phyloP scores from a whole-genome alignment of 2,888 invertebrate species.

The Ormyrus labotus region DNA sequence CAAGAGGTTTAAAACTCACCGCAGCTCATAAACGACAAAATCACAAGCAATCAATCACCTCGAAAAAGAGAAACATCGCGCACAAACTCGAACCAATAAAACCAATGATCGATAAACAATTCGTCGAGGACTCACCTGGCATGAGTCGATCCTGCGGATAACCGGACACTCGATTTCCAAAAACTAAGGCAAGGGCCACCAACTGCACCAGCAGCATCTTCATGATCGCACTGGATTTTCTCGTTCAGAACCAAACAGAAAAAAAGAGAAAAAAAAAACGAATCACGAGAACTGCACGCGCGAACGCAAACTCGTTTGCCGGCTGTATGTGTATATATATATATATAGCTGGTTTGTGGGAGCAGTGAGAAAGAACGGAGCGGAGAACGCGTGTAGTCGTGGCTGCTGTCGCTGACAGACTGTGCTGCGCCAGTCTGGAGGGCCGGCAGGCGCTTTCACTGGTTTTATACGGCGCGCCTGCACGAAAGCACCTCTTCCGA shows the following conservation, averaged over 20 bases:
- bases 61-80: not conserved
- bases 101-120: not conserved
- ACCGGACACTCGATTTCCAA: constrained; percentile 67
- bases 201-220: constrained; percentile 61
- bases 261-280: not conserved
- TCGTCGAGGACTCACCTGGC: constrained; percentile 50
- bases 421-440: constrained; percentile 73
- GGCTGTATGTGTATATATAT: not conserved
- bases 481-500: constrained; percentile 63
- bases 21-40: no score
- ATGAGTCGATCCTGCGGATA: constrained; percentile 69
- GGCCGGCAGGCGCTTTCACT: constrained; percentile 73
- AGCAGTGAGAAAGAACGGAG: not conserved
- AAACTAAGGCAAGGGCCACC: constrained; percentile 59
- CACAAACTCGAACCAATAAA: not conserved
- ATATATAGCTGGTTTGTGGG: no score
- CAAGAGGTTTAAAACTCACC: no score
- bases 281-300: not conserved
- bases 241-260: constrained; percentile 26
- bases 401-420: constrained; percentile 72
- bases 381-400: constrained; percentile 56
- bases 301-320: not conserved
- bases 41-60: not conserved
- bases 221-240: constrained; percentile 63
- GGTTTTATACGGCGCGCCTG: constrained; percentile 71